These are phyloP conservation scores for Buceros bicornis DNA, from an alignment of 2,797 vertebrate species.

Conservation along the genomic window DNA sequence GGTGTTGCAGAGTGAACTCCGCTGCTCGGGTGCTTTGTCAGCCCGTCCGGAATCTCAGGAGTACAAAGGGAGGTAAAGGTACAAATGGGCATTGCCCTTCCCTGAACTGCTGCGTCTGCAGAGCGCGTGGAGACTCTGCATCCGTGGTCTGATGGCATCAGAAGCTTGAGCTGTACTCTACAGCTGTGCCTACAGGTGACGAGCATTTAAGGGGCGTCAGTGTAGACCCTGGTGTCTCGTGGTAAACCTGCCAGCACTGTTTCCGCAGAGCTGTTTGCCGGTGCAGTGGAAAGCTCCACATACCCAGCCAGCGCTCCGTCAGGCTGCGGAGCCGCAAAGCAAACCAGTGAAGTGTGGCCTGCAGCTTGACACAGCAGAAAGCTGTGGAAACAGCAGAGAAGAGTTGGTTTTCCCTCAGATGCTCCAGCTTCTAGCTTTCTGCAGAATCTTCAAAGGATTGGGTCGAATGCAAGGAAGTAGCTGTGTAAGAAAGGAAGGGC, in stretches of 20 bases:
- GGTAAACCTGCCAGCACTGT: not conserved
- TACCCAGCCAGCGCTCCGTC: not conserved
- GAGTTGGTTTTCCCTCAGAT: not conserved
- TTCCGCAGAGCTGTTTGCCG: not conserved
- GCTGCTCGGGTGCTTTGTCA: not conserved
- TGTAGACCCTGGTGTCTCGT: not conserved
- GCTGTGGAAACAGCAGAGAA: not conserved
- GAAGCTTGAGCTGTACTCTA: not conserved
- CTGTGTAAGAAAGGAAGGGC: not conserved
- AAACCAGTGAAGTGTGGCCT: not conserved
- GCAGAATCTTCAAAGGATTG: not conserved
- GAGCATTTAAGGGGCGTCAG: not conserved
- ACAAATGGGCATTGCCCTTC: not conserved
- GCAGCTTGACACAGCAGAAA: not conserved
- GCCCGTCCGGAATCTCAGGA: not conserved
- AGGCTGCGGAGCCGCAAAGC: not conserved
- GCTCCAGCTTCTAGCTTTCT: not conserved
- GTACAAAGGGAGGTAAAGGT: not conserved
- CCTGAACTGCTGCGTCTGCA: not conserved
- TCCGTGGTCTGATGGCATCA: rapidly evolving
- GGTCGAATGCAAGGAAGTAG: not conserved
- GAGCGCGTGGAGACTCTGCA: not conserved
- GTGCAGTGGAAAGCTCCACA: not conserved
- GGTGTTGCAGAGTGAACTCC: not conserved
- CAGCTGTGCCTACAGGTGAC: not conserved